phyloP scores from a whole-genome alignment of 2,888 invertebrate genomes.

The Lasioglossum figueresi region DNA sequence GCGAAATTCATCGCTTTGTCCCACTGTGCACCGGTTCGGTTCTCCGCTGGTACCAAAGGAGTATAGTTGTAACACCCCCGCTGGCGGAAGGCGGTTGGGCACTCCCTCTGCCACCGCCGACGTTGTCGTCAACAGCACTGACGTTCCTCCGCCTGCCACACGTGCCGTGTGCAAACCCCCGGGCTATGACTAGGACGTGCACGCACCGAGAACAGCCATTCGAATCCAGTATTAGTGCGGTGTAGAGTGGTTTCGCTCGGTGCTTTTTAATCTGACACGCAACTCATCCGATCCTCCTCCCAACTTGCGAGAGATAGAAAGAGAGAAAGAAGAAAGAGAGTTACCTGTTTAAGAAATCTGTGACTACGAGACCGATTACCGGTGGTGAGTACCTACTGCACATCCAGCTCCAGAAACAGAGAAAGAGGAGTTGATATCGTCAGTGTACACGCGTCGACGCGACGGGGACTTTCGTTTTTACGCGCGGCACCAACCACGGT shows the following conservation, averaged over 20 bases:
- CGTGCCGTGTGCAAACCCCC: slow-evolving; percentile 83
- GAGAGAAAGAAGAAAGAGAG: too few species aligned
- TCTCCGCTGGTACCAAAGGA: background rate
- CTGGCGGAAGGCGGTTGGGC: slow-evolving; percentile 52
- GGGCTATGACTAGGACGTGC: slow-evolving; percentile 83
- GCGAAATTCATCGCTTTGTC: too few species aligned
- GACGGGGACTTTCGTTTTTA: slow-evolving; percentile 11
- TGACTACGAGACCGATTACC: slow-evolving; percentile 62
- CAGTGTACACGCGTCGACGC: background rate
- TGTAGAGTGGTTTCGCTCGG: slow-evolving; percentile 78
- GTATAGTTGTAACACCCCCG: slow-evolving; percentile 64
- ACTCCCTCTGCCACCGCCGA: slow-evolving; percentile 67
- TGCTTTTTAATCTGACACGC: slow-evolving; percentile 62
- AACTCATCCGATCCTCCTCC: background rate
- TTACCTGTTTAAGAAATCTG: slow-evolving; percentile 34
- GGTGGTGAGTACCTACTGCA: slow-evolving; percentile 69
- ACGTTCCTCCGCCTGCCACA: slow-evolving; percentile 78
- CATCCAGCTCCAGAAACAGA: background rate
- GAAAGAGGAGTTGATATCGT: background rate
- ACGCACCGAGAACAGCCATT: slow-evolving; percentile 82
- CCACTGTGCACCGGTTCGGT: background rate
- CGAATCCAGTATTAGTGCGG: slow-evolving; percentile 84
- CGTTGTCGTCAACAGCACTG: slow-evolving; percentile 75
- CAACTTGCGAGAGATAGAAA: too few species aligned
- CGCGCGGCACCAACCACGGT: background rate